Evolutionary conservation across 2,888 invertebrate genomes (phyloP).

Genomic region (Eurytoma californica): DNA sequence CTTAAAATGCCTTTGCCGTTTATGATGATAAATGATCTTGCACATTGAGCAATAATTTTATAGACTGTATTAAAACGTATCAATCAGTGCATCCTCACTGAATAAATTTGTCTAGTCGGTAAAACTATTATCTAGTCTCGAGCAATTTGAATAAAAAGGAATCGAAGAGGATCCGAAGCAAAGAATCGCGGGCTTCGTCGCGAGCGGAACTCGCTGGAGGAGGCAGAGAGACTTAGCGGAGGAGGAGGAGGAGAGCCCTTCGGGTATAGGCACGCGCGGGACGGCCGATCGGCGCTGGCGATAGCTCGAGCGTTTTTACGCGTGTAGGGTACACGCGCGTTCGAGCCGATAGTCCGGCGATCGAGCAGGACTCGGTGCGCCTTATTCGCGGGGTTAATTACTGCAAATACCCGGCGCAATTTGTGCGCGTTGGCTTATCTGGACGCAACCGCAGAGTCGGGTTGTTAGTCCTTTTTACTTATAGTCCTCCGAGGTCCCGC

Average conservation of each 20-base stretch:
- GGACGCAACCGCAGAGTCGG: neutral
- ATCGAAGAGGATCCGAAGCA: no score
- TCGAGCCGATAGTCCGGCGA: neutral
- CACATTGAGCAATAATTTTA: no score
- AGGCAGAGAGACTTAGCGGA: no score
- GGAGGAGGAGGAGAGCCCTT: slow-evolving; percentile 5
- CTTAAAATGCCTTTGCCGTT: no score
- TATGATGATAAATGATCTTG: no score
- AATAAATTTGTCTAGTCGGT: no score
- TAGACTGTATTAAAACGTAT: no score
- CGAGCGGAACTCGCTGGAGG: no score
- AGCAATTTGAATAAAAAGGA: no score
- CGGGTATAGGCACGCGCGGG: neutral
- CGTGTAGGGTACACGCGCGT: slow-evolving; percentile 1
- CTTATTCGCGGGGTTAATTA: slow-evolving; percentile 31
- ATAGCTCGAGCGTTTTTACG: slow-evolving; percentile 16
- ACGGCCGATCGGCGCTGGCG: slow-evolving; percentile 10
- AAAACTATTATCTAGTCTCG: no score
- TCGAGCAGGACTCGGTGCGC: neutral
- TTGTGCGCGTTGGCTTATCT: neutral
- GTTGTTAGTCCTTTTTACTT: neutral
- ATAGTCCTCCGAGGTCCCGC: neutral
- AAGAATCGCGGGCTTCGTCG: no score
- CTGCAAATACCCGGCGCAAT: slow-evolving; percentile 18
- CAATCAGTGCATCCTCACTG: no score